Percentiles rank a stretch among this genome's conserved stretches.
Evolutionary conservation across 2,797 vertebrate species (phyloP).

Genomic region (Phalloptychus januarius): DNA sequence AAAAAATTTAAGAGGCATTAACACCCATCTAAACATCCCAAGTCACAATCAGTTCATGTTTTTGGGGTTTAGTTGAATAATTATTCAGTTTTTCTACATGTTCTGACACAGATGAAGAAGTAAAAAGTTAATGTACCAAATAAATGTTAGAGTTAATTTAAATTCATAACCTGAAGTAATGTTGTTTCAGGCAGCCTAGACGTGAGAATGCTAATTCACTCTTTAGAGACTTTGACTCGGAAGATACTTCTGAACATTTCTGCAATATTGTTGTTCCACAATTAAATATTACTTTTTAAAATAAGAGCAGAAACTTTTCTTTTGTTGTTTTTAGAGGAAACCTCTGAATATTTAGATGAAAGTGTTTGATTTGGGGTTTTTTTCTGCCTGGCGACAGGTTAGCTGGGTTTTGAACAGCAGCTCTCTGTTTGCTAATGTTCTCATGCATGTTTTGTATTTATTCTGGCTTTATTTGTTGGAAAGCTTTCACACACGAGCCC

Average conservation of each 20-base stretch:
- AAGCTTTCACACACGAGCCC: constrained; percentile 3
- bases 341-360: not conserved
- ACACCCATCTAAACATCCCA: not conserved
- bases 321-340: not conserved
- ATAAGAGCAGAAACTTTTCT: not conserved
- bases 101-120: not conserved
- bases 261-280: not conserved
- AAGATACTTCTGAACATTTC: not conserved
- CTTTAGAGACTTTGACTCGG: not conserved
- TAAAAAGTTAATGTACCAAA: not conserved
- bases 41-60: not conserved
- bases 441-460: constrained; percentile 7
- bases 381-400: not conserved
- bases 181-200: not conserved
- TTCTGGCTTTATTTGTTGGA: constrained; percentile 6
- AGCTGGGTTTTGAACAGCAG: not conserved
- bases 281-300: not conserved
- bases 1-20: not conserved
- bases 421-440: constrained; percentile 3
- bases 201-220: not conserved
- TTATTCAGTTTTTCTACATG: not conserved
- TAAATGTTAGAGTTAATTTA: not conserved
- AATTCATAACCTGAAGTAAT: not conserved
- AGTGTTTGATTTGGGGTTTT: not conserved
- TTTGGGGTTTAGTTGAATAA: not conserved